Conservation (phyloP, 1,140 invertebrate genomes). For the Euglossa dilemma region DNA sequence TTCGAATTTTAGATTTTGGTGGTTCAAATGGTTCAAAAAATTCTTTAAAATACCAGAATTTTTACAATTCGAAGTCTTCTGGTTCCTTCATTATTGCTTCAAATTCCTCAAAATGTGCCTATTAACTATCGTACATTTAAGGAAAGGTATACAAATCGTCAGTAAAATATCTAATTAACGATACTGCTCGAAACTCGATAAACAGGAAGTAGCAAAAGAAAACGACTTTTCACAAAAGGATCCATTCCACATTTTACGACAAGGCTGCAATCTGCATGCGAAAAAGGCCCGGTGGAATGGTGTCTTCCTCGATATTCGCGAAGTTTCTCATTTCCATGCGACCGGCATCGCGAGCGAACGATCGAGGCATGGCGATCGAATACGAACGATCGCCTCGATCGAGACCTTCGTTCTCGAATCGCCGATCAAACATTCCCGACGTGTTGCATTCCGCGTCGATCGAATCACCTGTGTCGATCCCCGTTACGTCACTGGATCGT, state of each 20-base stretch:
- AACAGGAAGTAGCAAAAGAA: too few relatives aligned
- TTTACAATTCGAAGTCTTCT: too few relatives aligned
- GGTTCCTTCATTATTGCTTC: too few relatives aligned
- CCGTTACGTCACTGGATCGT: conserved; percentile 52
- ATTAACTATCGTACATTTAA: too few relatives aligned
- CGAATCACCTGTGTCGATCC: conserved; percentile 4
- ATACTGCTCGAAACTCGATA: accelerated
- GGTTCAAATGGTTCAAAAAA: too few relatives aligned
- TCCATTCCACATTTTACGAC: neutral
- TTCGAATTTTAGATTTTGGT: too few relatives aligned
- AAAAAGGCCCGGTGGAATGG: neutral
- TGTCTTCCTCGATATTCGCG: neutral
- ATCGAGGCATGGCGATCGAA: conserved; percentile 49
- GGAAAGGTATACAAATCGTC: too few relatives aligned
- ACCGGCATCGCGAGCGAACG: conserved; percentile 27
- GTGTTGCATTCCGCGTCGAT: conserved; percentile 25
- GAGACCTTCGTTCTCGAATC: conserved; percentile 63
- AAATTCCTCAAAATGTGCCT: too few relatives aligned
- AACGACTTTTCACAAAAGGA: neutral
- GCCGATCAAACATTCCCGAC: conserved; percentile 64
- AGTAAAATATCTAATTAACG: too few relatives aligned
- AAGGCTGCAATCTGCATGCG: neutral
- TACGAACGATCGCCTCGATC: conserved; percentile 61
- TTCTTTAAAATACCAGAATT: too few relatives aligned
- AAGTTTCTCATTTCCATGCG: conserved; percentile 45